Base-by-base conservation (phyloP, 1,140 invertebrate genomes). In the Panulirus ornatus region DNA sequence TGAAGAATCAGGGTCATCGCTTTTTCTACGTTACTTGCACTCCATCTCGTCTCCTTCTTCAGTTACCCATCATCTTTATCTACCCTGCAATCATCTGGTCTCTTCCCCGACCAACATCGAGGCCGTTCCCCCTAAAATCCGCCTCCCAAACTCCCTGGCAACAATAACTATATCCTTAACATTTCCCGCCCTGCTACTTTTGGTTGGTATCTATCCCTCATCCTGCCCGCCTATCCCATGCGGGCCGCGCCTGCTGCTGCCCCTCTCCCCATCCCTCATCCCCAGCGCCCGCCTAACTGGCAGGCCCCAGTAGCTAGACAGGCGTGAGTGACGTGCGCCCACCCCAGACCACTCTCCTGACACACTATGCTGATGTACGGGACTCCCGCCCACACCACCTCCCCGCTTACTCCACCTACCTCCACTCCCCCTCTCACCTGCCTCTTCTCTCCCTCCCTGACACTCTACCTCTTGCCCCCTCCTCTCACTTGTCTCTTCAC, bases 271-370 rank as follows among this genome's bases (percentile, higher is more conserved):
- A 27, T 8, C 40, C 85, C 54, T 44, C 30, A 9, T 40, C 34
- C 16, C 38, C 30, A 19, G 19, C 38, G 14, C 58, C 66, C 16
- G 19, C 82, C 82, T 44, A 27, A 84, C 58, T 9, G 22, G 58
- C 8, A 9, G 63, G 40, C 40, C 42, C 82, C 81, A 30, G 83
- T 84, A 84, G 83, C 66, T 40, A 73, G 66, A 84, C 66, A 84
- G 83, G 83, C 40, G 66, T 84, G 83, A 84, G 83, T 36, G 66
- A 73, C 83, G 83, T n/a, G 42, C 83, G 63, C 83, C 83, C 83
- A 51, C 83, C 83, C 70, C 70, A 70, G 63, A 38, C 83, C 83
- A 36, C 38, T 73, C 63, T 71, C 42, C 83, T 73, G 83, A 73
- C 83, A 51, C 83, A n/a, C 63, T 51, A 51, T 70, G 27, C 42